These are phyloP conservation scores for Ondatra zibethicus DNA, from an alignment of 2,113 vertebrate genomes.

Conservation along the genomic window DNA sequence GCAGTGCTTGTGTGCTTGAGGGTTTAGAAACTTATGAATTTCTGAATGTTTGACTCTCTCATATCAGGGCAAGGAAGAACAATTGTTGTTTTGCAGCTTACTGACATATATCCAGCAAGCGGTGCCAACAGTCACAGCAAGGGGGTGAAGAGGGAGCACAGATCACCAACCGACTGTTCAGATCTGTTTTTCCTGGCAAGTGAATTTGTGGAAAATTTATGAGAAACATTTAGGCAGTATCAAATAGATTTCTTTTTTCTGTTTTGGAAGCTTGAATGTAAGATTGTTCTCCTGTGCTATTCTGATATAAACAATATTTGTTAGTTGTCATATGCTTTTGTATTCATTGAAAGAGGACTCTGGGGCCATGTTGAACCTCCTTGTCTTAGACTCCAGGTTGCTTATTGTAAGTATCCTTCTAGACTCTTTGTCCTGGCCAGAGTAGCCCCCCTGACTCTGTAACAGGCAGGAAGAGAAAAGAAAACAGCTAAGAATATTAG, in stretches of 20 bases:
- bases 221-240: not conserved
- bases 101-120: not conserved
- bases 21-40: not conserved
- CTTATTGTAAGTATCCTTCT: not conserved
- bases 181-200: constrained; percentile 18
- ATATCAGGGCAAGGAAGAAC: not conserved
- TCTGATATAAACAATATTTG: not conserved
- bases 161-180: not conserved
- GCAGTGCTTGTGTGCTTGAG: not conserved
- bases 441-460: not conserved
- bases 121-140: not conserved
- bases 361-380: not conserved
- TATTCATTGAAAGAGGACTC: not conserved
- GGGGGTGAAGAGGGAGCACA: not conserved
- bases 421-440: not conserved
- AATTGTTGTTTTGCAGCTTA: not conserved
- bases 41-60: not conserved
- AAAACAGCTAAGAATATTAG: not conserved
- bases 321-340: not conserved
- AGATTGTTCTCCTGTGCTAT: not conserved
- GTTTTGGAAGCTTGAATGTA: not conserved
- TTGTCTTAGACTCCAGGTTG: not conserved
- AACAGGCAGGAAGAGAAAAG: not conserved
- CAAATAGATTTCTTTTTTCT: not conserved
- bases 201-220: constrained; percentile 35